phyloP scores from a whole-genome alignment of 2,797 vertebrate species.

The Chloroceryle inda region DNA sequence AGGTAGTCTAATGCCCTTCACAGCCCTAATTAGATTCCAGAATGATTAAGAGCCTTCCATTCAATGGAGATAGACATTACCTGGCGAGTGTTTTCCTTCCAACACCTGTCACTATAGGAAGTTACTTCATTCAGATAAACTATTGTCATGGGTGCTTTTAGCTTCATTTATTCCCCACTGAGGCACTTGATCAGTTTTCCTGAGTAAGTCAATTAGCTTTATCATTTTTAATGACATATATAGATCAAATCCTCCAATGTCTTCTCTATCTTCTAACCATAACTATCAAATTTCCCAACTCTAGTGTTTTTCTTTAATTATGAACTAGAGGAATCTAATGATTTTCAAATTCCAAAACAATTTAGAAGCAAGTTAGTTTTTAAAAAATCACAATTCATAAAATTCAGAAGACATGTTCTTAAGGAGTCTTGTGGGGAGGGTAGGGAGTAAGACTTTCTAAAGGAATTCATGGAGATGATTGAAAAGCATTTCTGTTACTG shows the following conservation, averaged over 20 bases:
- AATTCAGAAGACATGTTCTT: background rate
- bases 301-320: background rate
- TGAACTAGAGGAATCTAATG: background rate
- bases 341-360: background rate
- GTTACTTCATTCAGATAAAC: background rate
- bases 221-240: background rate
- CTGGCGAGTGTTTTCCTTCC: background rate
- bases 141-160: background rate
- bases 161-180: background rate
- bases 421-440: background rate
- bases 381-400: background rate
- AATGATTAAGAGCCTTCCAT: background rate
- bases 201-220: background rate
- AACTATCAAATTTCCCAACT: background rate
- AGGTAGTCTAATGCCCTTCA: background rate
- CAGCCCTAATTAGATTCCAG: background rate
- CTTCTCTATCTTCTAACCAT: background rate
- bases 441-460: background rate
- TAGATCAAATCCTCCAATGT: background rate
- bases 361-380: background rate
- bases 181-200: background rate
- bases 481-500: background rate
- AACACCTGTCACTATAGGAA: background rate
- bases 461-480: background rate
- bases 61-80: accelerated